These are phyloP conservation scores for Lepidochrysops patricia DNA, from an alignment of 2,888 invertebrate species.

Conservation along the genomic window DNA sequence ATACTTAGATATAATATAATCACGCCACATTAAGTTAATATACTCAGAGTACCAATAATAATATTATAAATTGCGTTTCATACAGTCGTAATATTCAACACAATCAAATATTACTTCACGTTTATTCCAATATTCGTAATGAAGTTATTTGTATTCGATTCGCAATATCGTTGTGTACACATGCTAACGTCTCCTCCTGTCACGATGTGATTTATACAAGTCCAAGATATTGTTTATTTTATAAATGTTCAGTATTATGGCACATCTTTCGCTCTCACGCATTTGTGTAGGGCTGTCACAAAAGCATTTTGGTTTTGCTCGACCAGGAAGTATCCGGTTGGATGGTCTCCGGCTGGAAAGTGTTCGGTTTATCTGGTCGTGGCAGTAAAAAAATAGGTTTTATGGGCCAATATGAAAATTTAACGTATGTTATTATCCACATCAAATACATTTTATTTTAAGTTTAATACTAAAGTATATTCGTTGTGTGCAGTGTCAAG, in stretches of 20 bases:
- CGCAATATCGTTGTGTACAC: conserved; percentile 14
- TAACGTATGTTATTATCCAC: no score
- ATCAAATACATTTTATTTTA: no score
- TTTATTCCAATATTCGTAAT: conserved; percentile 5
- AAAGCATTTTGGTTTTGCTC: no score
- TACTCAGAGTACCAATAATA: no score
- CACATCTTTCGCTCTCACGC: conserved; percentile 42
- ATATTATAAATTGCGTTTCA: neutral
- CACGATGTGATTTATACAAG: conserved; percentile 57
- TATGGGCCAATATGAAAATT: no score
- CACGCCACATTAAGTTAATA: no score
- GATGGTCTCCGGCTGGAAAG: neutral
- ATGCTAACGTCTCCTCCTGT: conserved; percentile 32
- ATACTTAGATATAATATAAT: no score
- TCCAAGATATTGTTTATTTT: conserved; percentile 66
- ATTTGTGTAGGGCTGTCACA: neutral
- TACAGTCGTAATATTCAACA: neutral
- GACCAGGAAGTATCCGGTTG: no score
- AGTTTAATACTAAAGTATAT: no score
- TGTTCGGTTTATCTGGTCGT: neutral
- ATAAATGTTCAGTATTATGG: conserved; percentile 58
- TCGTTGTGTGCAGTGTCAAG: no score
- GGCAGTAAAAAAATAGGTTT: no score
- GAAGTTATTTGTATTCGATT: conserved; percentile 7
- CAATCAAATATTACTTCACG: neutral